Conservation (phyloP, 2,113 vertebrate species). For the Heterotis niloticus region DNA sequence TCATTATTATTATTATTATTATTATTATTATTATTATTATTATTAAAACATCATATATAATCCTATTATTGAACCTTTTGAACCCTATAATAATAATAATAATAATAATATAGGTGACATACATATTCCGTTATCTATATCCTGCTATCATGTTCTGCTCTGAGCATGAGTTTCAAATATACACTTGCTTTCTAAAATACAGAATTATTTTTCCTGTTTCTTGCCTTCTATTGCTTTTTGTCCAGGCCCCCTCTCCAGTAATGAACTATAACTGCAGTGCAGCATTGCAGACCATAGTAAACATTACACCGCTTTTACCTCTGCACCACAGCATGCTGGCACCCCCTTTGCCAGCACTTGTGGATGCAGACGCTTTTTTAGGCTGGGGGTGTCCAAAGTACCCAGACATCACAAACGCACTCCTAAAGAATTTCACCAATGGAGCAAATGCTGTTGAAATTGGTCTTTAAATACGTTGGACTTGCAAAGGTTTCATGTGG, state of each 20-base stretch:
- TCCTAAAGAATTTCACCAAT: slow-evolving; percentile 14
- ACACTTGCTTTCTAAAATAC: no score
- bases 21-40: no score
- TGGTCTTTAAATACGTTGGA: slow-evolving; percentile 5
- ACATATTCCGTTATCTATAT: no score
- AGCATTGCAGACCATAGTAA: not conserved
- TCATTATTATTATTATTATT: no score
- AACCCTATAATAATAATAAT: no score
- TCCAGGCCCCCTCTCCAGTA: not conserved
- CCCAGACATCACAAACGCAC: slow-evolving; percentile 19
- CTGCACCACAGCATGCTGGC: not conserved
- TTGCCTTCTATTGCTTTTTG: no score
- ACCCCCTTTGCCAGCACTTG: not conserved
- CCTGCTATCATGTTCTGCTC: no score
- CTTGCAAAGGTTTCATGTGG: slow-evolving; percentile 23
- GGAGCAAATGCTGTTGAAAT: not conserved
- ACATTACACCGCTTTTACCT: not conserved
- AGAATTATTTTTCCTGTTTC: no score
- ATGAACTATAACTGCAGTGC: not conserved
- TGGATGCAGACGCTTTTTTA: not conserved
- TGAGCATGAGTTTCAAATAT: no score
- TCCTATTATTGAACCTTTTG: no score
- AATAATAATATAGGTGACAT: no score
- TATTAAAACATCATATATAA: no score
- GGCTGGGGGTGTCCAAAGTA: slow-evolving; percentile 24